Percentiles rank a stretch among this genome's conserved stretches.
These are phyloP conservation scores for Marmota monax DNA, from an alignment of 2,113 vertebrate genomes.

Conservation along the genomic window DNA sequence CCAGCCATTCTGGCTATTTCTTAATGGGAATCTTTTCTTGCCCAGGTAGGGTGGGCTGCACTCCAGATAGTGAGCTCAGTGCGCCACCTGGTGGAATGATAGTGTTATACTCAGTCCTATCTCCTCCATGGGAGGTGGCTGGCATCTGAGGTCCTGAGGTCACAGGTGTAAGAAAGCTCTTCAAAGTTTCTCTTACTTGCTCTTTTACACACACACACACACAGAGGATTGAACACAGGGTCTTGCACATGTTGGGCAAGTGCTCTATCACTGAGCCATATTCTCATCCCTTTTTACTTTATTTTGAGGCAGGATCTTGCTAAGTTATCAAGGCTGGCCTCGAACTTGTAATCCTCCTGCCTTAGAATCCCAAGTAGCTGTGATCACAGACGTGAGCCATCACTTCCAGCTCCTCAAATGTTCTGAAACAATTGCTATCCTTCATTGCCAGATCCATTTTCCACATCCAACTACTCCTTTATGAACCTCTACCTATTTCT, in stretches of 20 bases:
- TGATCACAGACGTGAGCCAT: neutral
- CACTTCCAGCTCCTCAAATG: neutral
- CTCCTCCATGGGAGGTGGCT: neutral
- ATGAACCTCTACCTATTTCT: neutral
- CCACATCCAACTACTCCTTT: neutral
- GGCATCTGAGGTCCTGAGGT: neutral
- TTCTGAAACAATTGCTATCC: neutral
- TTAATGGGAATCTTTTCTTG: neutral
- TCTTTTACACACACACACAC: too few species aligned
- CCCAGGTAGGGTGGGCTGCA: neutral
- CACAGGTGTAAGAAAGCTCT: neutral
- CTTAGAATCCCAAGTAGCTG: neutral
- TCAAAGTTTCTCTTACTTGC: neutral
- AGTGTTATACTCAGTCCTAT: accelerated
- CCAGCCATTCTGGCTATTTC: too few species aligned
- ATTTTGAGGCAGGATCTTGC: neutral
- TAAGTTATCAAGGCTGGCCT: neutral
- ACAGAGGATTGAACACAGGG: neutral
- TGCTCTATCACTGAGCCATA: neutral
- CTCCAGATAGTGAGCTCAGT: neutral
- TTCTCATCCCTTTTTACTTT: neutral
- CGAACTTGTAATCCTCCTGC: neutral
- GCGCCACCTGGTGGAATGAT: conserved; percentile 45
- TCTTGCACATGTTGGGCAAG: neutral
- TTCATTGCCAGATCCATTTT: neutral